Percentiles rank a stretch among this genome's conserved stretches.
These are phyloP conservation scores for Premnoplex brunnescens DNA, from an alignment of 2,797 vertebrate species.

Conservation along the genomic window DNA sequence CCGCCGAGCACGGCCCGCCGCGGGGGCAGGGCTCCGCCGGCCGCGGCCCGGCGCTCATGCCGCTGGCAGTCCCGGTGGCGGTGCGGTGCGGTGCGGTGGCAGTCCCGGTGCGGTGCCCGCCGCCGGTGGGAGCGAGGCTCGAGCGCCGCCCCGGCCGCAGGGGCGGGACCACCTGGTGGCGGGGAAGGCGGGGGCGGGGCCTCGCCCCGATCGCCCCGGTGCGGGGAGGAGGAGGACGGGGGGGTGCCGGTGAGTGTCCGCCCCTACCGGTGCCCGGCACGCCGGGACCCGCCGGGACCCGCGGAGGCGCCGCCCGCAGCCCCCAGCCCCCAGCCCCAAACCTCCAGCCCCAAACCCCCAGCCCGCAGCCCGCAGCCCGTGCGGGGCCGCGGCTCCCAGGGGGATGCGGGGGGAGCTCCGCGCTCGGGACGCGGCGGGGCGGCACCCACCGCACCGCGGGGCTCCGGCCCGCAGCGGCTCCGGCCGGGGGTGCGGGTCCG, in stretches of 20 bases:
- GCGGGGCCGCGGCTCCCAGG: not conserved
- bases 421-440: not conserved
- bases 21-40: not conserved
- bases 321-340: too few species aligned
- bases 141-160: not conserved
- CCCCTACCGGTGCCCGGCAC: not conserved
- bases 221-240: not conserved
- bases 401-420: too few species aligned
- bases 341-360: too few species aligned
- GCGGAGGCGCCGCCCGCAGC: not conserved
- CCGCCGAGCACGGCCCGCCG: not conserved
- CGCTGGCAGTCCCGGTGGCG: not conserved
- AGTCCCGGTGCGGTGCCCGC: not conserved
- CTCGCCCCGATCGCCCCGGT: not conserved
- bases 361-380: not conserved
- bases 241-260: not conserved
- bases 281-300: not conserved
- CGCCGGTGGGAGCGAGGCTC: not conserved
- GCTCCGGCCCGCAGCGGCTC: too few species aligned
- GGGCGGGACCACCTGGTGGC: conserved; percentile 53
- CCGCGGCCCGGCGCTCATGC: not conserved
- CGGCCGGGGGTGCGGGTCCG: not conserved
- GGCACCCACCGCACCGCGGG: not conserved
- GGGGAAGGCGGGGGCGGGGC: not conserved
- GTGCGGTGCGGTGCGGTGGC: not conserved